Evolutionary conservation across 64 coral and sea anemone species (phyloP).

Genomic region (Actinia tenebrosa): DNA sequence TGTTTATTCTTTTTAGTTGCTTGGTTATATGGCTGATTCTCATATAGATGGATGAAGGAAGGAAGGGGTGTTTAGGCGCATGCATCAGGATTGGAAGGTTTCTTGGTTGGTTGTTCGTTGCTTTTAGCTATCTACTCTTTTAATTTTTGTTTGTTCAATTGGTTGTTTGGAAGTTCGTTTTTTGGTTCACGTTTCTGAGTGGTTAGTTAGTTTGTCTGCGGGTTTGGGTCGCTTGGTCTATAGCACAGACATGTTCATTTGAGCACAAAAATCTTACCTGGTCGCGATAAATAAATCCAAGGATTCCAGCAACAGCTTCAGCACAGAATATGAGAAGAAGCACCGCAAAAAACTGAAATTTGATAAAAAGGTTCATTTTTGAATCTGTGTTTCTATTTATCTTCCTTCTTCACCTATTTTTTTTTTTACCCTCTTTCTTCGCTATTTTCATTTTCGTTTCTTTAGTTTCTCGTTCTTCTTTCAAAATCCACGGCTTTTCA

Average conservation of each 20-base stretch:
- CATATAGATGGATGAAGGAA: too few species aligned
- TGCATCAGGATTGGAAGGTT: too few species aligned
- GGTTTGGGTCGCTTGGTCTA: not conserved
- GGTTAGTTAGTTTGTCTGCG: not conserved
- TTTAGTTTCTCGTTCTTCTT: not conserved
- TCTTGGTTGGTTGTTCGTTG: too few species aligned
- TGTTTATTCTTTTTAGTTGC: not conserved
- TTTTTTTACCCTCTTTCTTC: not conserved
- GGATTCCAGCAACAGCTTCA: slow-evolving; percentile 76
- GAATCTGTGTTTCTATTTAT: not conserved
- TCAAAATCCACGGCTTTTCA: too few species aligned
- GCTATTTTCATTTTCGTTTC: not conserved
- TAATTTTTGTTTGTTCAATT: too few species aligned
- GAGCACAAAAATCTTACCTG: slow-evolving; percentile 36
- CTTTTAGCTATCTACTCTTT: too few species aligned
- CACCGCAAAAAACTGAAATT: slow-evolving; percentile 85
- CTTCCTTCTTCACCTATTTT: too few species aligned
- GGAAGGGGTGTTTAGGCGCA: not conserved
- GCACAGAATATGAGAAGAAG: slow-evolving; percentile 80
- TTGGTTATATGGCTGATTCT: not conserved
- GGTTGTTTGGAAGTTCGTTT: too few species aligned
- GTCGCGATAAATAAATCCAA: slow-evolving; percentile 80
- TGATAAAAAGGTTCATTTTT: not conserved
- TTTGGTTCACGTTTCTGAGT: too few species aligned
- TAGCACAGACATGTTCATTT: not conserved